Base-by-base conservation (phyloP, 1,140 invertebrate genomes). In the Sarcophaga peregrina region DNA sequence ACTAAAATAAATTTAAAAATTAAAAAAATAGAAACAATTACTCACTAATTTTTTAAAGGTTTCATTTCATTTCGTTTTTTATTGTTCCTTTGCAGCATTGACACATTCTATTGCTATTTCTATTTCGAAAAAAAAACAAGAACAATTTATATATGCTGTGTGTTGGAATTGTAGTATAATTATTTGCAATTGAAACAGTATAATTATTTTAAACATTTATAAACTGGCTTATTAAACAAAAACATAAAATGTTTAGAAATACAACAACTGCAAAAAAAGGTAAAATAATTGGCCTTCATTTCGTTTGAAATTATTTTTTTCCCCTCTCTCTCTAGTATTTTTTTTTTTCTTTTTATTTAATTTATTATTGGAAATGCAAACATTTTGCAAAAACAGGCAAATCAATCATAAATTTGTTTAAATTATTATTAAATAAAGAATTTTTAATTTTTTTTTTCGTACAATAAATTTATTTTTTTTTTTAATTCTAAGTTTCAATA, bases 281-380 rank as follows among this genome's bases (percentile, higher is more conserved):
- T 58, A 58, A 58, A 47, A 76, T 76, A 48, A 76, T 76, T 76
- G 74, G 47, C 74, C 74, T 76, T 76, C 74, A 76, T 76, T 76
- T 76, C 45, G n/a, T n/a, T 72, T 72, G 62, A 72, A 72, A 48
- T 76, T 37, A 74, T 74, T 74, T 74, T 74, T 45, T 74, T 37
- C 45, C n/a, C n/a, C n/a, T 37, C 25, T 37, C 25, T 37, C 25
- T 37, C 25, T 37, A 37, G 25, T 37, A 37, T 37, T 37, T 37
- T 74, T 10, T 45, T 74, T 58, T 58, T 75, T 47, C 7, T 45
- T 75, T 76, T 48, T 48, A 6, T 46, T 75, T 75, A 17, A 7
- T 76, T 76, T 76, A 46, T 48, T 76, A 76, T 76, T 76, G n/a
- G 74, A 76, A 76, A 76, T 76, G 74, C 74, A 76, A 76, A 76